phyloP scores from a whole-genome alignment of 1,140 invertebrate genomes.

The Nephila pilipes region DNA sequence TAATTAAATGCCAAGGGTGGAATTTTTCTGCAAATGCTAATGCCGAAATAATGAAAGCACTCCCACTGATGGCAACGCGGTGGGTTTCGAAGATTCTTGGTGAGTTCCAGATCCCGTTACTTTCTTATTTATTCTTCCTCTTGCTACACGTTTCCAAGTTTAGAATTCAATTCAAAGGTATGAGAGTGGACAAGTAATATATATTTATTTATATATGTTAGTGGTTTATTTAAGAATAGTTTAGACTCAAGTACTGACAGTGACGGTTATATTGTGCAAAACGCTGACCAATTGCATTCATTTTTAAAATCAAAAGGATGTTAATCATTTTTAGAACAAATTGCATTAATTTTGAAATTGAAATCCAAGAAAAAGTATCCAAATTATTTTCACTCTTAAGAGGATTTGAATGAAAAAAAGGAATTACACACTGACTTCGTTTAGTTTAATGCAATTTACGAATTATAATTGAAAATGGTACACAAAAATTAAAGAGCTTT shows the following conservation, averaged over 20 bases:
- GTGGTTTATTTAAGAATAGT: not conserved
- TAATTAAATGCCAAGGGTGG: constrained; percentile 27
- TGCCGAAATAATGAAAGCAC: constrained; percentile 49
- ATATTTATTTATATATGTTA: not conserved
- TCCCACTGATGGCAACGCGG: not conserved
- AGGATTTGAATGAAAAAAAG: too few relatives aligned
- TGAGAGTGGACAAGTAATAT: not conserved
- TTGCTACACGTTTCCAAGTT: not conserved
- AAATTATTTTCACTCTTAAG: too few relatives aligned
- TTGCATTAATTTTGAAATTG: too few relatives aligned
- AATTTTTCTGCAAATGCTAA: constrained; percentile 51
- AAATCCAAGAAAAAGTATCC: too few relatives aligned
- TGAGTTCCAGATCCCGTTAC: not conserved
- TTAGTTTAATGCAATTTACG: too few relatives aligned
- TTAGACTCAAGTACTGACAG: not conserved
- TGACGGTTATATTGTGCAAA: too few relatives aligned
- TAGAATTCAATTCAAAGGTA: not conserved
- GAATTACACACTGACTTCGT: too few relatives aligned
- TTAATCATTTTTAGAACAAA: too few relatives aligned
- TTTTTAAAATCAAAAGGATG: too few relatives aligned
- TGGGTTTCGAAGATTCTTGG: not conserved
- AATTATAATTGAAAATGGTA: too few relatives aligned
- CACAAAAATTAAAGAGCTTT: too few relatives aligned
- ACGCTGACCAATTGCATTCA: too few relatives aligned
- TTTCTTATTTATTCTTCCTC: not conserved